Percentiles rank a stretch among this genome's conserved stretches.
phyloP scores from a whole-genome alignment of 1,140 invertebrate genomes.

The Zaprionus taronus region DNA sequence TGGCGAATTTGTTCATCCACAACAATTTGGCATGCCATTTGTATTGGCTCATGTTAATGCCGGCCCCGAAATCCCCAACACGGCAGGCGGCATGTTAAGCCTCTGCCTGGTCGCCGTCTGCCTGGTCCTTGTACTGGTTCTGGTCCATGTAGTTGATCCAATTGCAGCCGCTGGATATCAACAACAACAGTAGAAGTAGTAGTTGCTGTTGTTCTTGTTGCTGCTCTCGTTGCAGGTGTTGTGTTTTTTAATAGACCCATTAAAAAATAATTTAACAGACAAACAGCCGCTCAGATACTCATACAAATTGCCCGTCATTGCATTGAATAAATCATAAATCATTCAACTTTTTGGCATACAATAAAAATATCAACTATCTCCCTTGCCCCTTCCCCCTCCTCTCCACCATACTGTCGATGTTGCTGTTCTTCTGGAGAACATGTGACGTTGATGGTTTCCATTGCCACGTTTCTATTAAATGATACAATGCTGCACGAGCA shows the following conservation, averaged over 20 bases:
- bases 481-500: slow-evolving; percentile 44
- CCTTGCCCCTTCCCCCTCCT: background rate
- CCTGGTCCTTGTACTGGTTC: slow-evolving; percentile 6
- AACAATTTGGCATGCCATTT: slow-evolving; percentile 82
- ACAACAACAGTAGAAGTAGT: slow-evolving; percentile 9
- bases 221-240: slow-evolving; percentile 64
- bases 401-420: background rate
- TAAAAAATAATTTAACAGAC: slow-evolving; percentile 80
- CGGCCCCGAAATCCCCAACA: slow-evolving; percentile 66
- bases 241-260: slow-evolving; percentile 81
- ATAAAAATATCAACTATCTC: slow-evolving; percentile 43
- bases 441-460: slow-evolving; percentile 55
- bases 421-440: slow-evolving; percentile 29
- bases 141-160: slow-evolving; percentile 46
- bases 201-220: slow-evolving; percentile 63
- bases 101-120: background rate
- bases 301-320: slow-evolving; percentile 47
- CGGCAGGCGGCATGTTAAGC: slow-evolving; percentile 50
- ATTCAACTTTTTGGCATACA: slow-evolving; percentile 71
- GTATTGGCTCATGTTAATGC: slow-evolving; percentile 81
- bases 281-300: slow-evolving; percentile 45
- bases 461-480: slow-evolving; percentile 69
- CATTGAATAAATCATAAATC: slow-evolving; percentile 81
- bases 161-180: slow-evolving; percentile 46
- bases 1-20: slow-evolving; percentile 76